phyloP scores from a whole-genome alignment of 2,797 vertebrate genomes.

The Enteromius mattozi region DNA sequence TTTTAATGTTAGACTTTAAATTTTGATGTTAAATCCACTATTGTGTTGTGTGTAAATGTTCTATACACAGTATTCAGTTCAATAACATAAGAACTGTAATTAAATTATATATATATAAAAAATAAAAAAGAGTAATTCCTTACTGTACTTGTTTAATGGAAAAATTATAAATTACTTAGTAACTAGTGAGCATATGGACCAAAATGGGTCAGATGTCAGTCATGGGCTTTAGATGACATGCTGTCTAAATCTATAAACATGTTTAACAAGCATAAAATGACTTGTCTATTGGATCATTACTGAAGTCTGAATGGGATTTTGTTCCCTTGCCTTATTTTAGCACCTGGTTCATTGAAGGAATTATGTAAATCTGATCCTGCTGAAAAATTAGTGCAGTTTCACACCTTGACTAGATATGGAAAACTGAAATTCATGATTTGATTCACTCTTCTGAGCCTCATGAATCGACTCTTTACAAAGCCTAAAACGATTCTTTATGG shows the following conservation, averaged over 20 bases:
- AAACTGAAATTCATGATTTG: not conserved
- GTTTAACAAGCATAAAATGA: not conserved
- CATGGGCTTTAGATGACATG: not conserved
- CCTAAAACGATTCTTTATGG: not conserved
- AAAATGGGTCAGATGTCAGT: not conserved
- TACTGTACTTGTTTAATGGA: too few relatives aligned
- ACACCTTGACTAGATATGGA: not conserved
- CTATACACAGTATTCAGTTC: too few relatives aligned
- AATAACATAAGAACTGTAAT: too few relatives aligned
- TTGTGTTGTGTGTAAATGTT: too few relatives aligned
- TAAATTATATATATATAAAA: too few relatives aligned
- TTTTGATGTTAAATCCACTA: too few relatives aligned
- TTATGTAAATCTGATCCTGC: conserved; percentile 16
- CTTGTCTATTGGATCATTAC: not conserved
- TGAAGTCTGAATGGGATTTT: not conserved
- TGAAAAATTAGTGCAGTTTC: not conserved
- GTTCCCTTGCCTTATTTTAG: conserved; percentile 7
- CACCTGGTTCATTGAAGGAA: conserved; percentile 9
- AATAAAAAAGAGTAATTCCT: too few relatives aligned
- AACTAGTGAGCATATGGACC: not conserved
- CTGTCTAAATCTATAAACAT: not conserved
- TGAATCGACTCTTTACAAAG: not conserved
- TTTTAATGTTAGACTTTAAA: too few relatives aligned
- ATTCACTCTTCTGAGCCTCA: not conserved
- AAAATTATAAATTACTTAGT: too few relatives aligned